A percentile compares a stretch with the other conserved stretches of the same genome.
These are phyloP conservation scores for Naja naja DNA, from an alignment of 2,113 vertebrate genomes.

Conservation along the genomic window DNA sequence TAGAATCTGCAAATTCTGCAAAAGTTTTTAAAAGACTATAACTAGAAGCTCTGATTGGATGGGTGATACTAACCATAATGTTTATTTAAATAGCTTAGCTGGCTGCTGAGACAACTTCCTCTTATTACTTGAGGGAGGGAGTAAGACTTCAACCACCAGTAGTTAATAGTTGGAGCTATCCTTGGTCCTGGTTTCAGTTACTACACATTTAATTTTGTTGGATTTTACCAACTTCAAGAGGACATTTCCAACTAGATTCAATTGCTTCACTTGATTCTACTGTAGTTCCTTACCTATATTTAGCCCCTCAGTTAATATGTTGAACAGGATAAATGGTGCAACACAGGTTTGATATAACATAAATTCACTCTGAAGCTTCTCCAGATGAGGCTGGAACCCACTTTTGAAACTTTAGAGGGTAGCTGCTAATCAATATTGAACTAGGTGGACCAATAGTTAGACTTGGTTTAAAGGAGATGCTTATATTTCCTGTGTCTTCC, in stretches of 20 bases:
- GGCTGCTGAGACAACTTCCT: neutral
- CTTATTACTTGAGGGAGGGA: neutral
- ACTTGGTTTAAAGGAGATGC: neutral
- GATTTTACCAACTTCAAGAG: neutral
- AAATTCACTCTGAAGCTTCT: neutral
- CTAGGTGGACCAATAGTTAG: neutral
- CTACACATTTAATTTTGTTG: neutral
- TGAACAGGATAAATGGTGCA: neutral
- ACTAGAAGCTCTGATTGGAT: neutral
- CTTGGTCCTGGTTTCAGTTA: neutral
- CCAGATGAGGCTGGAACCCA: neutral
- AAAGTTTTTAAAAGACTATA: neutral
- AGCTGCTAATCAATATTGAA: neutral
- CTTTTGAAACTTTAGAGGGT: neutral
- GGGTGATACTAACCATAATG: neutral
- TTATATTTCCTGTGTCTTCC: neutral
- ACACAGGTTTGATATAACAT: neutral
- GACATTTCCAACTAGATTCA: neutral
- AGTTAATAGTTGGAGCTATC: neutral
- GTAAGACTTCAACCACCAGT: neutral
- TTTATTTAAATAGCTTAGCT: neutral
- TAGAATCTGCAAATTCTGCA: neutral
- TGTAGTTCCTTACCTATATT: neutral
- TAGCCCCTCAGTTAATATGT: neutral
- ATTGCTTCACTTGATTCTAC: neutral